These are phyloP conservation scores for Poecilia velifera DNA, from an alignment of 2,797 vertebrate species.

Conservation along the genomic window DNA sequence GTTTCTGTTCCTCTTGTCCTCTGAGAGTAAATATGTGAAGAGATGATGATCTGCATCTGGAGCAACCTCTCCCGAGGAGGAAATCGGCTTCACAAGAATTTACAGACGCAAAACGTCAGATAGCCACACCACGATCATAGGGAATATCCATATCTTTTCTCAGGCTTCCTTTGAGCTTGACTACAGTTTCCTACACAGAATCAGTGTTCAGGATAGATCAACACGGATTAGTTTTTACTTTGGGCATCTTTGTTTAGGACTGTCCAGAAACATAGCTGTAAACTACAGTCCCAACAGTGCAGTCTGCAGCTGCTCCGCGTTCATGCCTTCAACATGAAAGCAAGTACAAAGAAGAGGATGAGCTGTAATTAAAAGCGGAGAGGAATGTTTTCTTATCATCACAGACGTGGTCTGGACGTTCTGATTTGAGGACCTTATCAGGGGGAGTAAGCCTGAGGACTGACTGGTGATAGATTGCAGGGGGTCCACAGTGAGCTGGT, in stretches of 20 bases:
- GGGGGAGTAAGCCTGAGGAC: constrained; percentile 41
- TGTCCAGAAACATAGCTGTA: not conserved
- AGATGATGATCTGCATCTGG: not conserved
- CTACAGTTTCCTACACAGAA: not conserved
- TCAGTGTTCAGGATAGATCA: not conserved
- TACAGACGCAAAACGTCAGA: not conserved
- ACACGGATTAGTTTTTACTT: not conserved
- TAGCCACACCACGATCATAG: not conserved
- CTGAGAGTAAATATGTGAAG: not conserved
- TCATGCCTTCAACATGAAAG: not conserved
- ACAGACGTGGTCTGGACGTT: constrained; percentile 56
- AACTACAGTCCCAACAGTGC: not conserved
- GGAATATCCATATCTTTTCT: not conserved
- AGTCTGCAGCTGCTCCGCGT: not conserved
- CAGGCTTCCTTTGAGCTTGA: not conserved
- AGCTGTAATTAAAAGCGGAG: constrained; percentile 32
- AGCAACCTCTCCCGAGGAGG: not conserved
- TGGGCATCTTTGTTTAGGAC: not conserved
- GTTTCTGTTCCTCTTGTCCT: not conserved
- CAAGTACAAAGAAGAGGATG: constrained; percentile 18
- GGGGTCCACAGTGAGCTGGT: constrained; percentile 37
- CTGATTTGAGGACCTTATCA: constrained; percentile 70
- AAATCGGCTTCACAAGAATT: not conserved
- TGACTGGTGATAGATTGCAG: constrained; percentile 62
- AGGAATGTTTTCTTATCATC: constrained; percentile 74